A percentile compares a stretch with the other conserved stretches of the same genome.
phyloP scores from a whole-genome alignment of 2,797 vertebrate species.

The Podargus strigoides region DNA sequence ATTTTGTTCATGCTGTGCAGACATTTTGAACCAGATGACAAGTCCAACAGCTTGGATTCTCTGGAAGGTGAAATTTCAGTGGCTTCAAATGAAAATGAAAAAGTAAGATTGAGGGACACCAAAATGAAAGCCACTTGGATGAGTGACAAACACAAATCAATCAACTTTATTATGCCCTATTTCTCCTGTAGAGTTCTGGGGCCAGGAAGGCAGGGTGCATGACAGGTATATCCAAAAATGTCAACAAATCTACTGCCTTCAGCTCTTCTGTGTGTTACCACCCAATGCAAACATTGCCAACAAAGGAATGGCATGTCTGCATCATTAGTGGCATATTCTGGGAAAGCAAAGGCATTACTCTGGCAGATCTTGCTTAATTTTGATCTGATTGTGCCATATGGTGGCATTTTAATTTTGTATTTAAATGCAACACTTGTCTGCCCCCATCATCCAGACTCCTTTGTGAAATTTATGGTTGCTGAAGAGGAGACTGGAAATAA shows the following conservation, averaged over 20 bases:
- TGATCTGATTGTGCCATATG: neutral
- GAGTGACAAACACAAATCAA: constrained; percentile 68
- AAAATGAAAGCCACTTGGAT: constrained; percentile 55
- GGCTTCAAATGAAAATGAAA: constrained; percentile 61
- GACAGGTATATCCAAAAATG: constrained; percentile 39
- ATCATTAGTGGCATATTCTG: constrained; percentile 1
- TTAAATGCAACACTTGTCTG: neutral
- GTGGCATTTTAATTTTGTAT: neutral
- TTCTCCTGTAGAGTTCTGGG: constrained; percentile 28
- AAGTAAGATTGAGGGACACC: constrained; percentile 39
- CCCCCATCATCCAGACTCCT: neutral
- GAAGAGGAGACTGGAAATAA: neutral
- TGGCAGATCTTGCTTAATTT: neutral
- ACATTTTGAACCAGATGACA: constrained; percentile 69
- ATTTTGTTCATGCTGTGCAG: constrained; percentile 59
- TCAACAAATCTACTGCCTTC: constrained; percentile 4
- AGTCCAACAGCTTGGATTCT: constrained; percentile 49
- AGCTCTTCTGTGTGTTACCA: neutral
- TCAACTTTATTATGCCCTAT: constrained; percentile 54
- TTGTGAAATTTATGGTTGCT: neutral
- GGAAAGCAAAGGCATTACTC: neutral
- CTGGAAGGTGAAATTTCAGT: constrained; percentile 61
- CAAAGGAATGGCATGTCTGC: constrained; percentile 17
- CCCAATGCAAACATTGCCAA: neutral
- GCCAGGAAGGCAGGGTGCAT: constrained; percentile 23